Evolutionary conservation across 2,888 invertebrate species (phyloP).

Genomic region (Kuschelorhynchus macadamiae): DNA sequence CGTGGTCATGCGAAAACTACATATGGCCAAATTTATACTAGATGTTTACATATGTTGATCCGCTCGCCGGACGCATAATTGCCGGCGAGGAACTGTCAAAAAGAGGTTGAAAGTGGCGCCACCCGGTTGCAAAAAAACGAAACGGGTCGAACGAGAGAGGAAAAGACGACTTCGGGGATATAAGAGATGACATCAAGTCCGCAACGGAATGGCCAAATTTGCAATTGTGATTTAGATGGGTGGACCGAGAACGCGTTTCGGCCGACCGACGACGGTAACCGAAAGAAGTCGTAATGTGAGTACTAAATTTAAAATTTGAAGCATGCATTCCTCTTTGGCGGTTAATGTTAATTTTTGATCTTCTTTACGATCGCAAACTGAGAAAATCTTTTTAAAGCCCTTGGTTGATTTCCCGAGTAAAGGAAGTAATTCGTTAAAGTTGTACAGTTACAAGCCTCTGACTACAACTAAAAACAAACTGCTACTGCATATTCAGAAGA

Average conservation of each 20-base stretch:
- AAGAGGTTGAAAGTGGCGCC: slow-evolving; percentile 38
- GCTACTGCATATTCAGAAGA: too few relatives aligned
- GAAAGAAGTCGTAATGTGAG: too few relatives aligned
- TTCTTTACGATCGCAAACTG: too few relatives aligned
- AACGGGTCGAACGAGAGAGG: slow-evolving; percentile 3
- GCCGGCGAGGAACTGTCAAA: slow-evolving; percentile 44
- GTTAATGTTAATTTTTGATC: too few relatives aligned
- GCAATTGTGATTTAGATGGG: slow-evolving; percentile 17
- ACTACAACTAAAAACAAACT: too few relatives aligned
- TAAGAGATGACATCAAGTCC: slow-evolving; percentile 16
- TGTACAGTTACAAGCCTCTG: too few relatives aligned
- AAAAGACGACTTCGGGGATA: slow-evolving; percentile 2
- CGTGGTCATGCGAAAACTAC: slow-evolving; percentile 6
- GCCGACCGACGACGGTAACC: too few relatives aligned
- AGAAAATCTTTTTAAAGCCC: too few relatives aligned
- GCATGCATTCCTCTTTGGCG: too few relatives aligned
- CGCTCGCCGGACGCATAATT: slow-evolving; percentile 37
- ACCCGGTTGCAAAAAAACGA: slow-evolving; percentile 31
- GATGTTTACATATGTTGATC: slow-evolving; percentile 38
- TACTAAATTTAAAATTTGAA: too few relatives aligned
- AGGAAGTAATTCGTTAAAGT: too few relatives aligned
- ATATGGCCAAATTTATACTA: slow-evolving; percentile 4
- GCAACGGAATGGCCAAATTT: slow-evolving; percentile 10
- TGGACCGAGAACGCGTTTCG: not conserved
- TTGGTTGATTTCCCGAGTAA: too few relatives aligned